phyloP scores from a whole-genome alignment of 2,888 invertebrate species.

The Adela reaumurella region DNA sequence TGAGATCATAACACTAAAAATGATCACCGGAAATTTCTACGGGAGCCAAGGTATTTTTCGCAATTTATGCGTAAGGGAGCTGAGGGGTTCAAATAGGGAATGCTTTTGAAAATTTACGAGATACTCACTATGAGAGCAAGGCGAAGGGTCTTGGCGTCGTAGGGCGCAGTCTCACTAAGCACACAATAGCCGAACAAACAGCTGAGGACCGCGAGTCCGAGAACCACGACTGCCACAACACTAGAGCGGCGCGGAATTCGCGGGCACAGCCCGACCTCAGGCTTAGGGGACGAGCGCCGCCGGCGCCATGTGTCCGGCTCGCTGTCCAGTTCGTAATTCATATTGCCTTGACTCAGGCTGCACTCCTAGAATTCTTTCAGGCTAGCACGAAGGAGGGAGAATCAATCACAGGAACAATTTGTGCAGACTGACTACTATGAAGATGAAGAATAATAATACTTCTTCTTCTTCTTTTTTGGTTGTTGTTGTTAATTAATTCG shows the following conservation, averaged over 20 bases:
- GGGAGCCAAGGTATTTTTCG: too few relatives aligned
- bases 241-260: conserved; percentile 34
- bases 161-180: conserved; percentile 41
- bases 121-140: conserved; percentile 41
- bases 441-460: too few relatives aligned
- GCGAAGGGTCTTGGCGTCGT: conserved; percentile 43
- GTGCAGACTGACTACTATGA: too few relatives aligned
- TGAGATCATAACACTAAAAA: too few relatives aligned
- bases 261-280: conserved; percentile 22
- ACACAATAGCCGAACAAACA: conserved; percentile 49
- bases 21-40: too few relatives aligned
- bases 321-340: conserved; percentile 21
- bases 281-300: conserved; percentile 26
- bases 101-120: too few relatives aligned
- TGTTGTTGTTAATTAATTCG: too few relatives aligned
- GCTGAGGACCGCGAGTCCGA: conserved; percentile 43
- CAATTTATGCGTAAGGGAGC: too few relatives aligned
- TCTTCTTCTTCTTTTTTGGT: too few relatives aligned
- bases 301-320: conserved; percentile 41
- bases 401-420: conserved; percentile 22
- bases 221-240: conserved; percentile 35
- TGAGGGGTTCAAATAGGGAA: too few relatives aligned
- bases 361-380: too few relatives aligned
- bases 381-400: conserved; percentile 11
- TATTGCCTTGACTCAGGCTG: not conserved